Evolutionary conservation across 2,888 invertebrate species (phyloP), one percentile per base, ranked within the genome.

Genomic region (Rotaria macrura): DNA sequence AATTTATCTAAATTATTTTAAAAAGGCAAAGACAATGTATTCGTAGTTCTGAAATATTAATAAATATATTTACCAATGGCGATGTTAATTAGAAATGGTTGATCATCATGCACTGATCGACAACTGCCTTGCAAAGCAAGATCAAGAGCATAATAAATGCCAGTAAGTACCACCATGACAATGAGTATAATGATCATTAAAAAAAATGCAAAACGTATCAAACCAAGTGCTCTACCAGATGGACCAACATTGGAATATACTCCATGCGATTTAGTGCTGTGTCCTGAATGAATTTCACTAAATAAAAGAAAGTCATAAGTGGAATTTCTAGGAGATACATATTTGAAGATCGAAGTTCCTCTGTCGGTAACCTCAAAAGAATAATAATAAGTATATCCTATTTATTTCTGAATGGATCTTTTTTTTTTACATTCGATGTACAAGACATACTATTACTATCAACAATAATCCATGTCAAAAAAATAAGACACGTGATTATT

Each of bases 31-130:
- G 2, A 23, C 7, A 40, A 40, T 23, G 6, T 23, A 3, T 38
- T 7, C 20, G 38, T 6, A 34, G 20, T 72, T 38, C 2, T 9
- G 1, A 12, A 10, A 40, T 38, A 72, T 72, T 12, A 43, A 43
- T 47, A 47, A 47, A 47, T 47, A 43, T 47, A 47, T 23, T 74
- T 74, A 74, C 74, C 74, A 40, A 43, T 43, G 17, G 20, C 10
- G 25, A 79, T 43, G 2, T 38, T 2, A 40, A 79, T 43, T 25
- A 79, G 25, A 23, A 40, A 79, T n/a, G 79, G 25, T 79, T 43
- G 79, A 25, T 79, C 79, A 43, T 79, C 43, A n/a, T 79, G 79
- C 23, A 79, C 79, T 43, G 79, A 25, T 79, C 79, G 79, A 43
- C 79, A 79, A 14, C 25, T 7, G 43, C 79, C 40, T 40, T 79